A percentile compares a stretch with the other conserved stretches of the same genome.
Conservation (phyloP, 2,797 vertebrate species). For the Cetoscarus ocellatus region DNA sequence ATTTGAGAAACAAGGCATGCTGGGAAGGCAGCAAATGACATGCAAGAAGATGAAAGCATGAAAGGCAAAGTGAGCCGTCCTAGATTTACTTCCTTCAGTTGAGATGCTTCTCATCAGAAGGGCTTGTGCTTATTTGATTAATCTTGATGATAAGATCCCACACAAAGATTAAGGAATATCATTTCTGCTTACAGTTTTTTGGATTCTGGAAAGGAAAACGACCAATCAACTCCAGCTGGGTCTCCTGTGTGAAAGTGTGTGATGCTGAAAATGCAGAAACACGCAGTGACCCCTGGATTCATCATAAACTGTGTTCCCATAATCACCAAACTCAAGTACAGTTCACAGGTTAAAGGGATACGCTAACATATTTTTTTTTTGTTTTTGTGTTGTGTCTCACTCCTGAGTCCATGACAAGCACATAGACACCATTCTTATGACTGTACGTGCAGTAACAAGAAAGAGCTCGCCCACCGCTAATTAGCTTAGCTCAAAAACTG, state of each 20-base stretch:
- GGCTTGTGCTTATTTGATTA: background rate
- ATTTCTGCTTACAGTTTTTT: slow-evolving; percentile 59
- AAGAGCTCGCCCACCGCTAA: too few relatives aligned
- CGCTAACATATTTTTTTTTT: too few relatives aligned
- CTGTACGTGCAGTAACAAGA: too few relatives aligned
- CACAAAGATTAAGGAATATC: background rate
- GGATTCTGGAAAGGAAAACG: slow-evolving; percentile 35
- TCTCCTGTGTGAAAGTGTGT: slow-evolving; percentile 46
- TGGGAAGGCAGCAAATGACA: background rate
- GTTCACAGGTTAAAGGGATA: too few relatives aligned
- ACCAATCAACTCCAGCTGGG: slow-evolving; percentile 57
- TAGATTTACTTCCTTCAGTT: background rate
- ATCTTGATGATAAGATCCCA: background rate
- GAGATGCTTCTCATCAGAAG: background rate
- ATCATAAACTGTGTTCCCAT: background rate
- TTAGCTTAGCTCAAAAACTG: too few relatives aligned
- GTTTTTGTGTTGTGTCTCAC: too few relatives aligned
- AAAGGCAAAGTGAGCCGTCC: background rate
- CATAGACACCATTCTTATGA: too few relatives aligned
- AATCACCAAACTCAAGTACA: background rate
- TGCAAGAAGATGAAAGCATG: slow-evolving; percentile 2
- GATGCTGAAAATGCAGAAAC: slow-evolving; percentile 64
- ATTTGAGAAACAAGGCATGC: slow-evolving; percentile 16
- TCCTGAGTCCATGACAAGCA: too few relatives aligned
- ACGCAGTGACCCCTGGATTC: slow-evolving; percentile 51